Evolutionary conservation across 2,113 vertebrate species (phyloP).

Genomic region (Zosterops lateralis): DNA sequence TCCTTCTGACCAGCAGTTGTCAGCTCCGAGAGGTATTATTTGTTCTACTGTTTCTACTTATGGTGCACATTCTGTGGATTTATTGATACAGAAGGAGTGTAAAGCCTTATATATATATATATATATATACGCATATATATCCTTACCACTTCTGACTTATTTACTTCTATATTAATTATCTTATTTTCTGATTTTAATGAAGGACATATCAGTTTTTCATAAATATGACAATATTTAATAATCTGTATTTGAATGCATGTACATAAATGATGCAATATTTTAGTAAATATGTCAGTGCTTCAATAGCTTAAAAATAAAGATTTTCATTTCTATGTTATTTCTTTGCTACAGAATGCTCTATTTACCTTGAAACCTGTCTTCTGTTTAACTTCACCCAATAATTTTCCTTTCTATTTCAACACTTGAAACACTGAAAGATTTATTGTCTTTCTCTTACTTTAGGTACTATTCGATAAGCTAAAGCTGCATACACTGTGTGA

Average conservation of each 20-base stretch:
- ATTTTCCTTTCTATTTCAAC: background rate
- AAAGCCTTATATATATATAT: background rate
- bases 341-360: background rate
- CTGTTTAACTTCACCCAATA: background rate
- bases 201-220: background rate
- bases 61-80: background rate
- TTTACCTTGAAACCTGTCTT: background rate
- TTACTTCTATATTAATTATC: background rate
- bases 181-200: background rate
- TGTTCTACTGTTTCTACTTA: background rate
- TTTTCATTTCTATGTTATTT: background rate
- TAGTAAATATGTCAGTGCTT: background rate
- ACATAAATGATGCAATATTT: background rate
- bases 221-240: background rate
- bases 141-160: background rate
- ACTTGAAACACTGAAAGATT: background rate
- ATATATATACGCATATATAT: background rate
- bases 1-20: conserved; percentile 85
- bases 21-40: conserved; percentile 83
- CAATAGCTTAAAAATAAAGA: background rate
- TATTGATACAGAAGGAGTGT: background rate
- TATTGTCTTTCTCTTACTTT: background rate
- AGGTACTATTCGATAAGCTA: conserved; percentile 90
- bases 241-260: background rate
- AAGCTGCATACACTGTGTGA: conserved; percentile 80